A percentile compares a stretch with the other conserved stretches of the same genome.
Evolutionary conservation across 2,797 vertebrate species (phyloP).

Genomic region (Hydrophis major): DNA sequence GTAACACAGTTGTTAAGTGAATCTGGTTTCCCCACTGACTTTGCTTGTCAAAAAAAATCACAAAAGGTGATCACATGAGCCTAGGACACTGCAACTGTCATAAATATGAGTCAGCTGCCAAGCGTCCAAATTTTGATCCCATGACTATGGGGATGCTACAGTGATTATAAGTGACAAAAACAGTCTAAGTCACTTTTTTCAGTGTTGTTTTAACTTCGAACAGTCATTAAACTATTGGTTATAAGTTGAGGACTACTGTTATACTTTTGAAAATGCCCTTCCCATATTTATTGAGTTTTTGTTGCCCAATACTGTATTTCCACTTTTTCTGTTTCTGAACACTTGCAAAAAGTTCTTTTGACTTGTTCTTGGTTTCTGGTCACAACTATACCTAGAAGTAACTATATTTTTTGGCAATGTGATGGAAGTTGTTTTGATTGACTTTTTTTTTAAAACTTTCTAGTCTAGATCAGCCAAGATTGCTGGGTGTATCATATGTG

Average conservation of each 20-base stretch:
- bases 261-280: background rate
- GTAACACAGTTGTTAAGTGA: background rate
- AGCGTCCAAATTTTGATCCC: background rate
- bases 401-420: background rate
- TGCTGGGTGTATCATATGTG: background rate
- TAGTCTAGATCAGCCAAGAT: background rate
- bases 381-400: background rate
- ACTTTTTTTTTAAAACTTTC: background rate
- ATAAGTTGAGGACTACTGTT: background rate
- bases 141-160: background rate
- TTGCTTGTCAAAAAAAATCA: background rate
- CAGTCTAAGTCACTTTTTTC: background rate
- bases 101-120: background rate
- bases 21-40: background rate
- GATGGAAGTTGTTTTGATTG: background rate
- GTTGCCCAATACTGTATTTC: background rate
- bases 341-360: background rate
- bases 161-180: background rate
- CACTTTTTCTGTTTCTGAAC: background rate
- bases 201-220: background rate
- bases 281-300: background rate
- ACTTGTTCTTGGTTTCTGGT: background rate
- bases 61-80: background rate
- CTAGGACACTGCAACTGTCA: background rate
- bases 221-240: background rate